Base-by-base conservation (phyloP, 1,140 invertebrate species). In the Papilio aristodemus region DNA sequence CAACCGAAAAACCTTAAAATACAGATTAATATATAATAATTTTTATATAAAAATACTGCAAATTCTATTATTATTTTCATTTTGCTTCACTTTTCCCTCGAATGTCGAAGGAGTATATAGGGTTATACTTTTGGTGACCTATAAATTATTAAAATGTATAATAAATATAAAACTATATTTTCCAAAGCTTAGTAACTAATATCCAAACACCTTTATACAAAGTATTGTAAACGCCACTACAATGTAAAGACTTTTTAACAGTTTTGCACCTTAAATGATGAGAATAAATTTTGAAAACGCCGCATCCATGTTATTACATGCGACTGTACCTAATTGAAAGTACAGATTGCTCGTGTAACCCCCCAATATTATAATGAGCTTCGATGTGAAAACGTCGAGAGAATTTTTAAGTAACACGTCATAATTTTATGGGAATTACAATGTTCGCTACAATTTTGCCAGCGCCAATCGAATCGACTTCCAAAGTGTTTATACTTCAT, bases 271-370 rank as follows among this genome's bases (percentile, higher is more conserved):
- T 17, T 27, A 63, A 7, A 13, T 41, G 10, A 19, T 25, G 4
- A 4, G 54, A 25, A 57, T 10, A 8, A 13, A 39, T n/a, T 19
- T 38, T 37, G 9, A 32, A 41, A 6, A n/a, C n/a, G 17, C 13
- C 37, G 10, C 11, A 37, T 62, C 37, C 38, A 64, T 46, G 22
- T 64, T 41, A 62, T 62, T 62, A 32, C 6, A 43, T 36, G 10
- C 39, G 71, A 71, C 54, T 67, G 67, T 70, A 78, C 71, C 43
- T 83, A 84, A 84, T 86, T 86, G 81, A 86, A 83, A 84, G 73
- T 79, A 84, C 78, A 79, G 70, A 79, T 75, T 60, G 38, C 41
- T 67, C 43, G 36, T 27, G 59, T 73, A 32, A 76, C 67, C 73
- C 69, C 37, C 58, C 74, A 77, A 77, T 78, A 82, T 68, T 67